phyloP scores from a whole-genome alignment of 2,888 invertebrate genomes.

The Oxytorus armatus region DNA sequence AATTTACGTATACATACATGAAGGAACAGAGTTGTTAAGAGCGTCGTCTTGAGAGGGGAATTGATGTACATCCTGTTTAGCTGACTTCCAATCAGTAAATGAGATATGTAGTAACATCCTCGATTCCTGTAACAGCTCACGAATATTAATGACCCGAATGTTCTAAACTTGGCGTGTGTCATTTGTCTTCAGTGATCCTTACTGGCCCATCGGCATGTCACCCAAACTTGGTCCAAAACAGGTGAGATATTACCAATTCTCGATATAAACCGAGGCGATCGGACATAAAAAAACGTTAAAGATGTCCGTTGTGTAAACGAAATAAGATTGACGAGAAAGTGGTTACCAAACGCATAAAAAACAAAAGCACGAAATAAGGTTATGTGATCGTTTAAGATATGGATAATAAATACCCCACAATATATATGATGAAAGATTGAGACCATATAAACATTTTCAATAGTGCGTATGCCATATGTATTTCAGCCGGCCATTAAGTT shows the following conservation, averaged over 20 bases:
- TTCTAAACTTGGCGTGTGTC: neutral
- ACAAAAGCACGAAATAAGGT: too few species aligned
- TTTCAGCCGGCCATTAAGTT: neutral
- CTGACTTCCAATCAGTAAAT: neutral
- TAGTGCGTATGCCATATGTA: neutral
- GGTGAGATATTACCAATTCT: neutral
- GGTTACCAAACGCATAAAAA: too few species aligned
- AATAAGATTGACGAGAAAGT: too few species aligned
- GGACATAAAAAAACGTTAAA: too few species aligned
- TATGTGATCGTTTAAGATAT: too few species aligned
- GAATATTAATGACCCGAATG: slow-evolving; percentile 13
- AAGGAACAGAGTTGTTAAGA: neutral
- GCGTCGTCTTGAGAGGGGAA: slow-evolving; percentile 7
- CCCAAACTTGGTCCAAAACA: neutral
- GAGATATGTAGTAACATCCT: neutral
- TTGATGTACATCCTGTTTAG: slow-evolving; percentile 25
- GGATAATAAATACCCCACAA: too few species aligned
- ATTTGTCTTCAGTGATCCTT: neutral
- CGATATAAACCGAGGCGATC: too few species aligned
- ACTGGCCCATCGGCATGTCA: neutral
- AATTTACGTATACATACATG: slow-evolving; percentile 3
- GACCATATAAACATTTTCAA: too few species aligned
- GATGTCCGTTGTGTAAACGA: too few species aligned
- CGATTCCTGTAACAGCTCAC: neutral
- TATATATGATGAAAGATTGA: neutral